These are phyloP conservation scores for Hybognathus amarus DNA, from an alignment of 2,797 vertebrate species.

Conservation along the genomic window DNA sequence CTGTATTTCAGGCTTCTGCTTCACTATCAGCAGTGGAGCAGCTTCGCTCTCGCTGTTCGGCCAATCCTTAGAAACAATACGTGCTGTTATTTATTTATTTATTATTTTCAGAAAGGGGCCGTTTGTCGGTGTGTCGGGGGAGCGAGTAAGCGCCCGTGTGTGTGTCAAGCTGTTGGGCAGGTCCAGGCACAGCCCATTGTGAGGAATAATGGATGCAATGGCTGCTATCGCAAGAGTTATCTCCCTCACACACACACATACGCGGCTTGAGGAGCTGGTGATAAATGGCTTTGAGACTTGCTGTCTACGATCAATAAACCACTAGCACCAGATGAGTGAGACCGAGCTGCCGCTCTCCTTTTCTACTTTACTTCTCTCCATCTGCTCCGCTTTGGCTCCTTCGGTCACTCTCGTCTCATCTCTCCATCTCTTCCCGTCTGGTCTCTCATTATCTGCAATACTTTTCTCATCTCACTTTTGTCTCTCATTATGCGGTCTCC, in stretches of 20 bases:
- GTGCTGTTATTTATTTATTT: slow-evolving; percentile 64
- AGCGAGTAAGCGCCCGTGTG: neutral
- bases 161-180: slow-evolving; percentile 53
- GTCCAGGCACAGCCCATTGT: slow-evolving; percentile 59
- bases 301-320: slow-evolving; percentile 81
- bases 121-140: slow-evolving; percentile 60
- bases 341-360: slow-evolving; percentile 48
- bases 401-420: slow-evolving; percentile 19
- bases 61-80: slow-evolving; percentile 73
- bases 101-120: slow-evolving; percentile 63
- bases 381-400: slow-evolving; percentile 24
- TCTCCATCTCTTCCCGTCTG: slow-evolving; percentile 15
- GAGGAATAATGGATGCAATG: slow-evolving; percentile 77
- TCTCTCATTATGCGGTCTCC: neutral
- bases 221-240: slow-evolving; percentile 79
- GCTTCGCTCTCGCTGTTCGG: slow-evolving; percentile 73
- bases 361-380: slow-evolving; percentile 20
- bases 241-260: slow-evolving; percentile 52
- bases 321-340: slow-evolving; percentile 79
- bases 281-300: slow-evolving; percentile 79
- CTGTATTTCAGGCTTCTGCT: slow-evolving; percentile 67
- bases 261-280: slow-evolving; percentile 79
- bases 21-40: slow-evolving; percentile 75
- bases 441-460: neutral
- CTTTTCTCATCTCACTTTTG: slow-evolving; percentile 9